Conservation (phyloP, 2,113 vertebrate species). For the Plotosus lineatus region DNA sequence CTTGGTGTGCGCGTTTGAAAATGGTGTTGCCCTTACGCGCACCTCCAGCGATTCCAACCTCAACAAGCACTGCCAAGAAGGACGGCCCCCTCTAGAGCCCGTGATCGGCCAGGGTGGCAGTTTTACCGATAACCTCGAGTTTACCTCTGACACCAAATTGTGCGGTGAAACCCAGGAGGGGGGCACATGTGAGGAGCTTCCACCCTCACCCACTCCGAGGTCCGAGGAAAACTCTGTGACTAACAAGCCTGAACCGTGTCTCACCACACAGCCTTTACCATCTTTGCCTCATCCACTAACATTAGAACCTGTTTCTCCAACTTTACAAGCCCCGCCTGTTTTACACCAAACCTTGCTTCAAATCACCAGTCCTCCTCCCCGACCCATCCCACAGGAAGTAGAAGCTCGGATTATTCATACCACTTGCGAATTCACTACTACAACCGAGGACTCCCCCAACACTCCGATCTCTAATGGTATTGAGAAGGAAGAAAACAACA, state of each 20-base stretch:
- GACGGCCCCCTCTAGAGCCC: constrained; percentile 75
- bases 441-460: constrained; percentile 60
- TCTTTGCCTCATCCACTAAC: constrained; percentile 63
- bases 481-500: not conserved
- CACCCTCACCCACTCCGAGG: constrained; percentile 1
- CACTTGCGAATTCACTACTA: constrained; percentile 45
- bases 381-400: constrained; percentile 48
- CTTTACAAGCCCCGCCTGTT: constrained; percentile 48
- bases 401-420: constrained; percentile 59
- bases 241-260: constrained; percentile 65
- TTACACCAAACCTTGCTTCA: constrained; percentile 60
- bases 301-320: constrained; percentile 36
- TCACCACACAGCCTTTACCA: constrained; percentile 70
- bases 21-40: constrained; percentile 84
- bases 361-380: constrained; percentile 51
- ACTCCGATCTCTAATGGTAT: constrained; percentile 53
- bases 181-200: constrained; percentile 30
- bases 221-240: constrained; percentile 49
- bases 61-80: constrained; percentile 94
- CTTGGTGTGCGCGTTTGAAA: constrained; percentile 88
- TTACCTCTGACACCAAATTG: constrained; percentile 30
- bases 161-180: constrained; percentile 45
- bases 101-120: constrained; percentile 61
- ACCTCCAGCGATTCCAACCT: constrained; percentile 98
- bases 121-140: constrained; percentile 57